Evolutionary conservation across 1,140 invertebrate genomes (phyloP).

Genomic region (Leptoteleia sp.): DNA sequence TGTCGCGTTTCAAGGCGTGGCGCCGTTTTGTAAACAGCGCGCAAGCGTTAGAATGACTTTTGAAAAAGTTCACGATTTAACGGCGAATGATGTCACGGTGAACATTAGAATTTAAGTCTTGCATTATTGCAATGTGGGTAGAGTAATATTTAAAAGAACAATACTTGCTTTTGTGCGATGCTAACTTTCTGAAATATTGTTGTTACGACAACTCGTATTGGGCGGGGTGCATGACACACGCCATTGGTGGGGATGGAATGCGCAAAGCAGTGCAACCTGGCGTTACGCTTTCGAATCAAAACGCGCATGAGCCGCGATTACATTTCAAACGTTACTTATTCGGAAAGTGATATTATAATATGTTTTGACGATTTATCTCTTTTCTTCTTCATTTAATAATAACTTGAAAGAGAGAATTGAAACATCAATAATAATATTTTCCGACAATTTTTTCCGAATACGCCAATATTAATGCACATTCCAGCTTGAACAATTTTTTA

Average conservation of each 20-base stretch:
- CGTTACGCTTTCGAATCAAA: neutral
- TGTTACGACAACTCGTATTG: constrained; percentile 69
- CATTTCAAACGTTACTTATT: no score
- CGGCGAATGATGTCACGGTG: neutral
- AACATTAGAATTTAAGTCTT: neutral
- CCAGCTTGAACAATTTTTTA: no score
- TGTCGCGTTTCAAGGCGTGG: constrained; percentile 54
- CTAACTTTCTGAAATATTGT: constrained; percentile 51
- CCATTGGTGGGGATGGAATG: constrained; percentile 67
- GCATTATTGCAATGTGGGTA: no score
- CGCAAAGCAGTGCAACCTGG: neutral
- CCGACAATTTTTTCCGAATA: no score
- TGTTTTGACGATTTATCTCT: no score
- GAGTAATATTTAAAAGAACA: constrained; percentile 12
- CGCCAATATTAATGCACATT: no score
- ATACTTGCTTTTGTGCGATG: constrained; percentile 54
- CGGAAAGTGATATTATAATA: no score
- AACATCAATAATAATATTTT: no score
- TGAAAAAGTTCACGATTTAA: constrained; percentile 11
- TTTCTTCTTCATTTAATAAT: no score
- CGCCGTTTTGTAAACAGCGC: constrained; percentile 59
- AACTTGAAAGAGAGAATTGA: no score
- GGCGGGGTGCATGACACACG: constrained; percentile 71
- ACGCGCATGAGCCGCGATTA: no score
- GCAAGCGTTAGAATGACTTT: constrained; percentile 31